Evolutionary conservation across 2,797 vertebrate genomes (phyloP).

Genomic region (Micrastur ruficollis): DNA sequence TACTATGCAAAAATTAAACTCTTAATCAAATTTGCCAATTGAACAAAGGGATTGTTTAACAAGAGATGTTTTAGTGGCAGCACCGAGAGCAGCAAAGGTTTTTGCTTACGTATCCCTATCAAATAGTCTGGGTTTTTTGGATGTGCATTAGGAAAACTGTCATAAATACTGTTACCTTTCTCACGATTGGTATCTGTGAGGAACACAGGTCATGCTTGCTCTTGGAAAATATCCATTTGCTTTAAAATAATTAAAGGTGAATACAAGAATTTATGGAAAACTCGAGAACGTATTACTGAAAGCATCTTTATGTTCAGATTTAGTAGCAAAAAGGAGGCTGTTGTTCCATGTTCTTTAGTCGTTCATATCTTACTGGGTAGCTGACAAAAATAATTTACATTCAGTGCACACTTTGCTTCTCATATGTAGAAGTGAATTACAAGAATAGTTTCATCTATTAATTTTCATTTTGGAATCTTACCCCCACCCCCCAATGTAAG

Average conservation of each 20-base stretch:
- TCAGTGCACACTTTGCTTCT: not conserved
- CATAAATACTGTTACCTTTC: not conserved
- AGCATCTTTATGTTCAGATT: not conserved
- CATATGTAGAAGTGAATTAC: not conserved
- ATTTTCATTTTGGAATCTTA: not conserved
- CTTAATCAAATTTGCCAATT: not conserved
- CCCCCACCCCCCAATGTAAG: rapidly evolving
- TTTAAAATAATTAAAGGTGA: not conserved
- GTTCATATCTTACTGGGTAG: not conserved
- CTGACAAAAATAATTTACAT: not conserved
- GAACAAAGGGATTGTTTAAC: not conserved
- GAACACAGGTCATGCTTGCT: not conserved
- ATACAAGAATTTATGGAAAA: not conserved
- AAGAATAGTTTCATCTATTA: not conserved
- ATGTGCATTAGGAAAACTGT: not conserved
- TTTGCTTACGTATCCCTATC: not conserved
- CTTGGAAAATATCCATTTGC: not conserved
- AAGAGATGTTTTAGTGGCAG: not conserved
- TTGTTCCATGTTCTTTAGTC: not conserved
- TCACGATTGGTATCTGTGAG: not conserved
- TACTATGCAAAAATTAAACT: not conserved
- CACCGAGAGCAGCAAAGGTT: not conserved
- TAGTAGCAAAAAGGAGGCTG: not conserved
- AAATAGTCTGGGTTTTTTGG: not conserved
- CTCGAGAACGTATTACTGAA: too few species aligned